Conservation (phyloP, 1,140 invertebrate species). For the Bombus ignitus region DNA sequence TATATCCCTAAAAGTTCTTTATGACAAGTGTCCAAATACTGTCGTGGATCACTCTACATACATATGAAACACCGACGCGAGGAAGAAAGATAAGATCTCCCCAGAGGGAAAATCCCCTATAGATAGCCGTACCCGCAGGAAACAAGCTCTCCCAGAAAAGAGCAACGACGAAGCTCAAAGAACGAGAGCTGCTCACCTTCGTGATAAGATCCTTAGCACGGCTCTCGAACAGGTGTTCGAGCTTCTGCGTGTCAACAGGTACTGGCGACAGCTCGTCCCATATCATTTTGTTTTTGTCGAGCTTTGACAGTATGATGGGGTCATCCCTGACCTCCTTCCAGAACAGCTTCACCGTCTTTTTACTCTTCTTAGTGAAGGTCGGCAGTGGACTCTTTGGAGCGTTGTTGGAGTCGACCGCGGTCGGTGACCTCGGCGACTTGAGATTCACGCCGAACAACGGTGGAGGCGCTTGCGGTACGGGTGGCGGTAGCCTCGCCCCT, state of each 20-base stretch:
- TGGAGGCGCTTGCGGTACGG: slow-evolving; percentile 77
- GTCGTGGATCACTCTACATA: neutral
- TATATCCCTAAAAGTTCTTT: neutral
- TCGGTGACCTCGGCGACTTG: slow-evolving; percentile 69
- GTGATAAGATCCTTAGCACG: slow-evolving; percentile 96
- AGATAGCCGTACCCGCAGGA: neutral
- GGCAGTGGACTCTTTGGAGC: slow-evolving; percentile 79
- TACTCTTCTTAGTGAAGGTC: slow-evolving; percentile 89
- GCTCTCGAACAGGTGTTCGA: slow-evolving; percentile 98
- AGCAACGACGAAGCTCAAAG: neutral
- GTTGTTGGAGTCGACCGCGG: slow-evolving; percentile 55
- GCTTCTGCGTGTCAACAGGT: slow-evolving; percentile 94
- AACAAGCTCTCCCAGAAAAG: neutral
- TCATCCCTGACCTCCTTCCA: slow-evolving; percentile 98
- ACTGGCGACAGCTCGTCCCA: slow-evolving; percentile 96
- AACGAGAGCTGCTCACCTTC: slow-evolving; percentile 87
- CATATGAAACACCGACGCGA: neutral
- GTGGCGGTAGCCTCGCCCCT: slow-evolving; percentile 76
- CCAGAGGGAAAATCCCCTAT: neutral
- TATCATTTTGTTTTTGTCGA: slow-evolving; percentile 89
- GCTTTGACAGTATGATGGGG: slow-evolving; percentile 87
- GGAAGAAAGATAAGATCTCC: neutral
- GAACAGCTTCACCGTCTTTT: slow-evolving; percentile 99
- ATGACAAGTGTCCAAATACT: neutral
- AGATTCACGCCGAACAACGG: slow-evolving; percentile 80